Conservation (phyloP, 2,113 vertebrate genomes). For the Corythoichthys haematopterus region DNA sequence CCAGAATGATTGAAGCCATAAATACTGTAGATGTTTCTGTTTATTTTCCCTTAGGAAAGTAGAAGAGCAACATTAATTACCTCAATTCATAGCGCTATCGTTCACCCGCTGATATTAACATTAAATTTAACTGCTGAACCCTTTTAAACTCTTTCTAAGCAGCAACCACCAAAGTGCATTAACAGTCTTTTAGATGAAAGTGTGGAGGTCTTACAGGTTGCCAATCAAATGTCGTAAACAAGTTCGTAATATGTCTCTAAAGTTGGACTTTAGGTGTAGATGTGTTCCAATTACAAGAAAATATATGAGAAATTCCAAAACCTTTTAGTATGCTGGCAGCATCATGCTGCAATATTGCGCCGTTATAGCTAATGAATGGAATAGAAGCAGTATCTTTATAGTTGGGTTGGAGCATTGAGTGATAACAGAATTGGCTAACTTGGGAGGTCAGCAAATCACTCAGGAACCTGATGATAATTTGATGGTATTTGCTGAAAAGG, state of each 20-base stretch:
- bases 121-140: too few species aligned
- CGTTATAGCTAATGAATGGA: background rate
- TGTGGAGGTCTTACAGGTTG: background rate
- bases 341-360: background rate
- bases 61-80: too few species aligned
- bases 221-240: background rate
- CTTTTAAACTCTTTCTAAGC: too few species aligned
- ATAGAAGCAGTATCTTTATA: background rate
- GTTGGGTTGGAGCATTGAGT: background rate
- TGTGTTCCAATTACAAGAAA: too few species aligned
- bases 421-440: conserved; percentile 1
- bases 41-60: too few species aligned
- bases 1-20: too few species aligned
- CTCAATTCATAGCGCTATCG: too few species aligned
- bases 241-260: background rate
- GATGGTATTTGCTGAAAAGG: conserved; percentile 41
- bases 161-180: too few species aligned
- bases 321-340: background rate
- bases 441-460: conserved; percentile 42
- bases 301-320: background rate
- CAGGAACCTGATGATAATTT: conserved; percentile 44
- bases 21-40: too few species aligned
- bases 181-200: too few species aligned
- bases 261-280: background rate
- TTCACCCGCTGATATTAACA: too few species aligned